Evolutionary conservation across 2,113 vertebrate species (phyloP).

Genomic region (Campylomormyrus tamandua): DNA sequence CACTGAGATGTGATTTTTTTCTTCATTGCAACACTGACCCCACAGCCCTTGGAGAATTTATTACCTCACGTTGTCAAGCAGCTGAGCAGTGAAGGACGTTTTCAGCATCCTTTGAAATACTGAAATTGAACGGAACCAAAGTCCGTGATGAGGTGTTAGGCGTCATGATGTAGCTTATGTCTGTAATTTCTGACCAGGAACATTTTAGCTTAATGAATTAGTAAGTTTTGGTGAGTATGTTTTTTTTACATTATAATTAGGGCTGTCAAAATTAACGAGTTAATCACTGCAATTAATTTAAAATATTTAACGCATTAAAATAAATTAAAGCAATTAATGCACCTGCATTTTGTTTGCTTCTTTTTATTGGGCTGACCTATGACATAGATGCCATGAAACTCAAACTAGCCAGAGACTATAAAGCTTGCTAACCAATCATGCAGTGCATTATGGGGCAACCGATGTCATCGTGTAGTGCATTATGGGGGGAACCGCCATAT

Average conservation of each 20-base stretch:
- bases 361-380: background rate
- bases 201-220: background rate
- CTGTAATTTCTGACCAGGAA: background rate
- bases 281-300: background rate
- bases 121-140: background rate
- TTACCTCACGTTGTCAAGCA: background rate
- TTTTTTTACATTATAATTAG: background rate
- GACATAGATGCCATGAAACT: background rate
- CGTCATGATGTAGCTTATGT: background rate
- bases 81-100: constrained; percentile 2
- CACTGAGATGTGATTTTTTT: background rate
- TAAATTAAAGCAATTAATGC: background rate
- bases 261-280: background rate
- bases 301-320: background rate
- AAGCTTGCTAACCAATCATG: background rate
- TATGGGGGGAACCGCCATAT: background rate
- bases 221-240: background rate
- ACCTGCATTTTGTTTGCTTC: background rate
- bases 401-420: background rate
- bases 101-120: background rate
- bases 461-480: background rate
- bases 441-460: no score
- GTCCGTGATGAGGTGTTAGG: background rate
- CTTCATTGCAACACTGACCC: background rate
- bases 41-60: background rate